Conservation (phyloP, 2,888 invertebrate species). For the Ferrisia virgata region DNA sequence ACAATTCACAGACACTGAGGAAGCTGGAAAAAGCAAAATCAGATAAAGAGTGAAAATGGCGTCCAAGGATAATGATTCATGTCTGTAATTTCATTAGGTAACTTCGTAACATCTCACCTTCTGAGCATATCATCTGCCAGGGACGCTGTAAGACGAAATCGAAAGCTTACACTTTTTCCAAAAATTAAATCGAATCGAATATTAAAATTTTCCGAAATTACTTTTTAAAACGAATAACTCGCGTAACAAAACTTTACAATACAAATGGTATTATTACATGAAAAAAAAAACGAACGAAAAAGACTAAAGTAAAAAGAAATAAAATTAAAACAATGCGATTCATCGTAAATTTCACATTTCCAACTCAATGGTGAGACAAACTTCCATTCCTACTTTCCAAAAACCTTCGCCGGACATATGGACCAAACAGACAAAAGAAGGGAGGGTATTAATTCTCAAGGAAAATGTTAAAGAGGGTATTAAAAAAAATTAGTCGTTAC, state of each 20-base stretch:
- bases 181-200: too few species aligned
- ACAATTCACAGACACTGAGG: too few species aligned
- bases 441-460: not conserved
- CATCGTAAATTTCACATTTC: not conserved
- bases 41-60: too few species aligned
- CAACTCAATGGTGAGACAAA: not conserved
- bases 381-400: not conserved
- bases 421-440: not conserved
- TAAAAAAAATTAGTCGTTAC: not conserved
- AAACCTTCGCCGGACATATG: not conserved
- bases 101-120: too few species aligned
- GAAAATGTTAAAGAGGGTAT: not conserved
- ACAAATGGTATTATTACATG: constrained; percentile 7
- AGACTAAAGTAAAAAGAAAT: not conserved
- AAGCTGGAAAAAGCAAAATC: too few species aligned
- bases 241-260: constrained; percentile 20
- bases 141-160: too few species aligned
- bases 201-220: too few species aligned
- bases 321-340: not conserved
- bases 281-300: not conserved
- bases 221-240: too few species aligned
- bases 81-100: too few species aligned
- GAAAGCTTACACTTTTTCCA: too few species aligned
- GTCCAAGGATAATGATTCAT: too few species aligned
- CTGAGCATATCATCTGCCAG: too few species aligned